A percentile compares a stretch with the other conserved stretches of the same genome.
Conservation (phyloP, 2,797 vertebrate species). For the Scyliorhinus canicula region DNA sequence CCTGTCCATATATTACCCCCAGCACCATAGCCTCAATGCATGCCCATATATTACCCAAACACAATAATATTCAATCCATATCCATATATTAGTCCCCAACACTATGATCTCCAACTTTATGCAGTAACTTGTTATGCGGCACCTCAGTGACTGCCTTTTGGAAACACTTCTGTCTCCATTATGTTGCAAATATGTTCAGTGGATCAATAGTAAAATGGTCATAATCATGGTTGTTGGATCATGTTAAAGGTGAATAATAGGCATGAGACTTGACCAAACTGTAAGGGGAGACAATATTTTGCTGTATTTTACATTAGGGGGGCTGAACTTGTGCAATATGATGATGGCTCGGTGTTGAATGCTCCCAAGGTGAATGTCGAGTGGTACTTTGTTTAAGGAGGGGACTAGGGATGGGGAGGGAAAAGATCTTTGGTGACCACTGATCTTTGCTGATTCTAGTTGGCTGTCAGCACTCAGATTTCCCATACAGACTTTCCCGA, state of each 20-base stretch:
- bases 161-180: background rate
- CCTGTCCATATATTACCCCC: no score
- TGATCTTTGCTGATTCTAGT: background rate
- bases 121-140: no score
- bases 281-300: background rate
- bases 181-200: background rate
- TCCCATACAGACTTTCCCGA: no score
- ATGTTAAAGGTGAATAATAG: background rate
- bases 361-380: background rate
- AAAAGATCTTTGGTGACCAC: background rate
- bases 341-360: background rate
- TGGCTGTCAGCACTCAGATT: background rate
- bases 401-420: background rate
- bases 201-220: background rate
- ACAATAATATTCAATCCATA: no score
- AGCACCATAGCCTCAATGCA: no score
- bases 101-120: no score
- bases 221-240: background rate
- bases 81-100: no score
- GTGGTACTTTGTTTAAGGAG: background rate
- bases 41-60: no score
- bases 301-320: background rate
- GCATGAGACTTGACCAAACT: background rate
- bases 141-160: no score
- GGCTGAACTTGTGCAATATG: background rate